Conservation (phyloP, 2,113 vertebrate genomes). For the Bagarius yarrelli region DNA sequence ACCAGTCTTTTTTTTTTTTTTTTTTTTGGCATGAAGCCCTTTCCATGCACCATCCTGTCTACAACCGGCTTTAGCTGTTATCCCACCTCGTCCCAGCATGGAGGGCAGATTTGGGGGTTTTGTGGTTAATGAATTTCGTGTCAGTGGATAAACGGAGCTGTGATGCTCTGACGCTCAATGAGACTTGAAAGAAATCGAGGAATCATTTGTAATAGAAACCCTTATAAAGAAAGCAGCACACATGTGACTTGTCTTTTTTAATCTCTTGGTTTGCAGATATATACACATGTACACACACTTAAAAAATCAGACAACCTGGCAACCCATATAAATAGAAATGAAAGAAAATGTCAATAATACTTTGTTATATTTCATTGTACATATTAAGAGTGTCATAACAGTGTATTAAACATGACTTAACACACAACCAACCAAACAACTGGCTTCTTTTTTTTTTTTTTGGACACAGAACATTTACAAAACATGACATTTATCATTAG, state of each 20-base stretch:
- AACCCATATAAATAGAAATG: neutral
- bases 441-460: too few relatives aligned
- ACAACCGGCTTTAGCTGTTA: slow-evolving; percentile 8
- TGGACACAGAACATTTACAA: too few relatives aligned
- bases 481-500: neutral
- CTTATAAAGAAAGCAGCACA: slow-evolving; percentile 50
- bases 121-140: slow-evolving; percentile 40
- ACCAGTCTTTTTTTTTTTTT: neutral
- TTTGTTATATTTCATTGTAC: neutral
- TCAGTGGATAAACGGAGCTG: slow-evolving; percentile 40
- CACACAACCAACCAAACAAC: neutral
- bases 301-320: slow-evolving; percentile 4
- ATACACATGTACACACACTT: slow-evolving; percentile 3
- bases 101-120: slow-evolving; percentile 13
- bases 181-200: slow-evolving; percentile 12
- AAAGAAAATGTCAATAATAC: neutral
- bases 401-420: neutral
- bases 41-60: slow-evolving; percentile 1
- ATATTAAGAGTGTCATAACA: neutral
- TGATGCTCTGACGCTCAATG: slow-evolving; percentile 16
- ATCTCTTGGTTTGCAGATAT: slow-evolving; percentile 23
- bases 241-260: slow-evolving; percentile 35
- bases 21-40: slow-evolving; percentile 13
- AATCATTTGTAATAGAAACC: slow-evolving; percentile 38
- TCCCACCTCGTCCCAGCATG: slow-evolving; percentile 4